Evolutionary conservation across 2,888 invertebrate genomes (phyloP).

Genomic region (Cryptocephalus primarius): DNA sequence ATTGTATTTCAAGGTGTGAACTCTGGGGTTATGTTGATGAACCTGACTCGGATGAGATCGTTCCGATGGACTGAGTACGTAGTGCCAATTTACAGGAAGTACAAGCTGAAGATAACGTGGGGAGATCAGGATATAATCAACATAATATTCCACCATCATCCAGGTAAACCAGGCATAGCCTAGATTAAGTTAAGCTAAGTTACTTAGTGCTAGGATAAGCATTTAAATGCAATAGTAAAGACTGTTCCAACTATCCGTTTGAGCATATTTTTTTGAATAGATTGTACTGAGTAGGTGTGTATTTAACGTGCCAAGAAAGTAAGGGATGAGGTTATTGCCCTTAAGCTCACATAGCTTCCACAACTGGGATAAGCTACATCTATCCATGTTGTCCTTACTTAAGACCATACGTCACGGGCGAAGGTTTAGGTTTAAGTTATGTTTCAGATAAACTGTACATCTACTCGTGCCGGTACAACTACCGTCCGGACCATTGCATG

Average conservation of each 20-base stretch:
- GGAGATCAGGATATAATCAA: conserved; percentile 97
- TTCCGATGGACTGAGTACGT: conserved; percentile 81
- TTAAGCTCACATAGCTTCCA: too few relatives aligned
- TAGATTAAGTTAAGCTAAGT: too few relatives aligned
- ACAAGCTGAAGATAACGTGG: conserved; percentile 81
- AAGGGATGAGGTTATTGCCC: too few relatives aligned
- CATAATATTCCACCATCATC: conserved; percentile 77
- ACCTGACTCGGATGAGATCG: conserved; percentile 78
- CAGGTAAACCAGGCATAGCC: conserved; percentile 38
- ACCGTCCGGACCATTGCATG: conserved; percentile 92
- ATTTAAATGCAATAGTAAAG: too few relatives aligned
- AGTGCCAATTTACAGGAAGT: conserved; percentile 73
- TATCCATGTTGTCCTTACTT: too few relatives aligned
- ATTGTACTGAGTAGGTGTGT: too few relatives aligned
- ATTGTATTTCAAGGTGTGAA: conserved; percentile 61
- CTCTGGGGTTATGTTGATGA: conserved; percentile 97
- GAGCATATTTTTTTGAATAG: too few relatives aligned
- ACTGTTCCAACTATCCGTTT: too few relatives aligned
- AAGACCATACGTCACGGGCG: too few relatives aligned
- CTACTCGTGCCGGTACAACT: conserved; percentile 82
- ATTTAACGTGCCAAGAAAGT: too few relatives aligned
- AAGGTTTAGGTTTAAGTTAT: conserved; percentile 2
- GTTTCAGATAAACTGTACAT: conserved; percentile 62
- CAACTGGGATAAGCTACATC: too few relatives aligned
- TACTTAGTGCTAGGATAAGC: too few relatives aligned